A percentile compares a stretch with the other conserved stretches of the same genome.
Conservation (phyloP, 2,888 invertebrate genomes). For the Deilephila elpenor region DNA sequence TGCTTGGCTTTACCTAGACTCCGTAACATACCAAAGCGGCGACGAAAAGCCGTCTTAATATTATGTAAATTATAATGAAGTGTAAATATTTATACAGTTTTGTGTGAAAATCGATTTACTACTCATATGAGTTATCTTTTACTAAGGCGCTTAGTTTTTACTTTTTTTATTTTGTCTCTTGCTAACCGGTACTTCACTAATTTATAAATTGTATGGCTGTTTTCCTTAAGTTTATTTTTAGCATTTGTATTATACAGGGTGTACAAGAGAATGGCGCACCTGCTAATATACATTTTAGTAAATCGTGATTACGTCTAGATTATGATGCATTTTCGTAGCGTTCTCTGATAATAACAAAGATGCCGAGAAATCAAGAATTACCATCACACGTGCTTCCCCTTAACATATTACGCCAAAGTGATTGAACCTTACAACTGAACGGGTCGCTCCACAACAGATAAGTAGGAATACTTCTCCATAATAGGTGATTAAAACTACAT, state of each 20-base stretch:
- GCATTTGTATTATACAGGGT: not conserved
- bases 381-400: no score
- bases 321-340: no score
- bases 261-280: no score
- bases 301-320: no score
- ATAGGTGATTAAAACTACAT: no score
- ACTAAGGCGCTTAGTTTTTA: constrained; percentile 9
- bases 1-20: constrained; percentile 65
- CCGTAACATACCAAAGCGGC: constrained; percentile 45
- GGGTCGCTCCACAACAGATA: no score
- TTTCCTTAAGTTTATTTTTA: not conserved
- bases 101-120: not conserved
- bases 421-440: no score
- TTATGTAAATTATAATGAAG: constrained; percentile 30
- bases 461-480: no score
- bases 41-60: constrained; percentile 36
- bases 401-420: no score
- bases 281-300: no score
- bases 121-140: not conserved
- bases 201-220: not conserved
- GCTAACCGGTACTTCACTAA: not conserved
- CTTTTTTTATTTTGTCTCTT: not conserved
- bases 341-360: no score
- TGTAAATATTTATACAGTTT: constrained; percentile 8
- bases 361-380: no score